Base-by-base conservation (phyloP, 2,113 vertebrate genomes). In the Trinectes maculatus region DNA sequence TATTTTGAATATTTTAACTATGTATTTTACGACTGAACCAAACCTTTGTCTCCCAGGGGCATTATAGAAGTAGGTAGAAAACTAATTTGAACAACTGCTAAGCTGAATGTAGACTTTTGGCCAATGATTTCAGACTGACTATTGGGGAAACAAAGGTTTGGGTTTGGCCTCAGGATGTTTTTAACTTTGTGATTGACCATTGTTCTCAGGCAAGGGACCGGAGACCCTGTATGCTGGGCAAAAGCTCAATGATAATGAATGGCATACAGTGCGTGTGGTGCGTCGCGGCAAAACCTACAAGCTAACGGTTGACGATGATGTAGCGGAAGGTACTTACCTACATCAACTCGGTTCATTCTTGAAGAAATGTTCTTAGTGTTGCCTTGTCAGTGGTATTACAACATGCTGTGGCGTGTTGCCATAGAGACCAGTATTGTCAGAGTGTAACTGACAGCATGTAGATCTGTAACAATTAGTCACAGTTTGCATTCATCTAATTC, bases 231-330 rank as follows among this genome's bases (percentile, higher is more conserved):
- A 97, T 85, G 97, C 98, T 24, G 98, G 98, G 72, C 97, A 98
- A 94, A 99, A 99, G 64, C 97, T 99, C 89, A 99, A 99, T 84
- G 97, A 99, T 94, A 99, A 99, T n/a, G 96, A 98, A 77, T 99
- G 98, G 98, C 98, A 99, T 92, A 98, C 97, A 3, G 96, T 99
- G n/a, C 94, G 96, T 2, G 98, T 99, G 77, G 94, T 98, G 84
- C 95, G 98, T 1, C 93, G 97, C 70, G 98, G 98, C 85, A 99
- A 99, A 90, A 95, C 88, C 92, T 96, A 98, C 83, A 99, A 98
- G 91, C 92, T 99, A 68, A 98, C 91, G 0, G 98, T 99, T 92
- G 98, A 99, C 77, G 98, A 99, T 82, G 97, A 98, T 79, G 95
- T 98, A 66, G 96, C 96, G 7, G 97, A 99, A 93, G 98, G 98